A percentile compares a stretch with the other conserved stretches of the same genome.
These are phyloP conservation scores for Idaea dimidiata DNA, from an alignment of 2,888 invertebrate species.

Conservation along the genomic window DNA sequence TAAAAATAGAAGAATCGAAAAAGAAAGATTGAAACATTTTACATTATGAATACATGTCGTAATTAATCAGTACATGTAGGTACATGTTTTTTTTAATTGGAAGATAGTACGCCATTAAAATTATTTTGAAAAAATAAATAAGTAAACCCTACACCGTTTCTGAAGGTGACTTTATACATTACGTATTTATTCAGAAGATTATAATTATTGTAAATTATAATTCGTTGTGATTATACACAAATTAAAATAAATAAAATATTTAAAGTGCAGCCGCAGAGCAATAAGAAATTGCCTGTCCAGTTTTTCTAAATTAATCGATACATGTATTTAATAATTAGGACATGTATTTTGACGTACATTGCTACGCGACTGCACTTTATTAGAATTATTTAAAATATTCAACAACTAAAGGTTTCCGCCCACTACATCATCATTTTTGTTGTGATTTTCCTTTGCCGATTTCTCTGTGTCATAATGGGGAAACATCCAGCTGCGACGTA, in stretches of 20 bases:
- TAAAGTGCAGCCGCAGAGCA: conserved; percentile 26
- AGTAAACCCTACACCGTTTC: conserved; percentile 39
- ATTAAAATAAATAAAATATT: conserved; percentile 69
- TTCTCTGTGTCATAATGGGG: not conserved
- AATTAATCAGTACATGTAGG: too few relatives aligned
- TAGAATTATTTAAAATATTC: conserved; percentile 48
- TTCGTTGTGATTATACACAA: conserved; percentile 71
- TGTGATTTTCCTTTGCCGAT: not conserved
- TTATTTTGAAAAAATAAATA: conserved; percentile 17
- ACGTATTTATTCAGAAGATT: conserved; percentile 33
- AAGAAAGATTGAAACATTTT: not conserved
- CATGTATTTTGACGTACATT: too few relatives aligned
- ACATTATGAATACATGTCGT: not conserved
- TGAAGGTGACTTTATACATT: conserved; percentile 54
- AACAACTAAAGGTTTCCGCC: conserved; percentile 50
- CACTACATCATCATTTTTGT: not conserved
- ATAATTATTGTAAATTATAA: conserved; percentile 42
- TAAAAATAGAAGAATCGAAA: not conserved
- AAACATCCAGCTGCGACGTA: too few relatives aligned
- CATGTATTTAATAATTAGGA: too few relatives aligned
- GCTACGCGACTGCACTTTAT: conserved; percentile 18
- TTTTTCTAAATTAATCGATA: too few relatives aligned
- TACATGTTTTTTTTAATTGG: conserved; percentile 18
- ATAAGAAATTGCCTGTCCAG: too few relatives aligned
- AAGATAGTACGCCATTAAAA: conserved; percentile 12